A percentile compares a stretch with the other conserved stretches of the same genome.
phyloP scores from a whole-genome alignment of 1,140 invertebrate genomes.

The Trialeurodes vaporariorum region DNA sequence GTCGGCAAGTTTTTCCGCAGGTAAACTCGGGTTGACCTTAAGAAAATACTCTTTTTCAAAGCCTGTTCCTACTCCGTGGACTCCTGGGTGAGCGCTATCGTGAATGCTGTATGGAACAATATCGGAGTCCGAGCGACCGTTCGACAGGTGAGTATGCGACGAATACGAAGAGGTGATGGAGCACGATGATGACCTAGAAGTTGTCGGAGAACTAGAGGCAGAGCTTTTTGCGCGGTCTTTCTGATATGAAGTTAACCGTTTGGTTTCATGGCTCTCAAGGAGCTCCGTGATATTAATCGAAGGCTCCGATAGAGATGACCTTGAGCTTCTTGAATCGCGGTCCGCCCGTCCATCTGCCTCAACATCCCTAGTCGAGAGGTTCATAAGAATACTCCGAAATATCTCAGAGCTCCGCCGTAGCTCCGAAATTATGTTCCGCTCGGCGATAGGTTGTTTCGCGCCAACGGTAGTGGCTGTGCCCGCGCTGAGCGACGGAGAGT shows the following conservation, averaged over 20 bases:
- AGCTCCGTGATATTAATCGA: slow-evolving; percentile 22
- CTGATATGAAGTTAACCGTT: slow-evolving; percentile 24
- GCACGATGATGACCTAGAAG: slow-evolving; percentile 8
- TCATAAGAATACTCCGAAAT: slow-evolving; percentile 35
- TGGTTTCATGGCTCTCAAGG: slow-evolving; percentile 33
- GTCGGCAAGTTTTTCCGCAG: slow-evolving; percentile 29
- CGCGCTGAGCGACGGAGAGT: slow-evolving; percentile 13
- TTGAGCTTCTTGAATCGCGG: neutral
- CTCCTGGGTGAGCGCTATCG: slow-evolving; percentile 11
- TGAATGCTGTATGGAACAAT: slow-evolving; percentile 7
- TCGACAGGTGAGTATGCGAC: slow-evolving; percentile 18
- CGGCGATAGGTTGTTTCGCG: slow-evolving; percentile 20
- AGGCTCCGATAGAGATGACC: neutral
- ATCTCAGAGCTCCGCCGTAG: slow-evolving; percentile 36
- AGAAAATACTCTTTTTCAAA: slow-evolving; percentile 22
- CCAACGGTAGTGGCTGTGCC: slow-evolving; percentile 2
- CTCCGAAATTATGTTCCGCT: slow-evolving; percentile 34
- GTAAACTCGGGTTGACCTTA: slow-evolving; percentile 28
- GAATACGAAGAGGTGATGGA: slow-evolving; percentile 23
- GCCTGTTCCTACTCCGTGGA: neutral
- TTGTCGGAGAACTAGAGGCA: neutral
- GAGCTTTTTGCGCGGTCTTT: slow-evolving; percentile 9
- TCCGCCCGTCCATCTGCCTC: slow-evolving; percentile 20
- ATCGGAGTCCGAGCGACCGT: slow-evolving; percentile 17
- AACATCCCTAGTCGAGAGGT: slow-evolving; percentile 32